Evolutionary conservation across 2,888 invertebrate genomes (phyloP), one percentile per base, ranked within the genome.

Genomic region (Oscheius onirici): DNA sequence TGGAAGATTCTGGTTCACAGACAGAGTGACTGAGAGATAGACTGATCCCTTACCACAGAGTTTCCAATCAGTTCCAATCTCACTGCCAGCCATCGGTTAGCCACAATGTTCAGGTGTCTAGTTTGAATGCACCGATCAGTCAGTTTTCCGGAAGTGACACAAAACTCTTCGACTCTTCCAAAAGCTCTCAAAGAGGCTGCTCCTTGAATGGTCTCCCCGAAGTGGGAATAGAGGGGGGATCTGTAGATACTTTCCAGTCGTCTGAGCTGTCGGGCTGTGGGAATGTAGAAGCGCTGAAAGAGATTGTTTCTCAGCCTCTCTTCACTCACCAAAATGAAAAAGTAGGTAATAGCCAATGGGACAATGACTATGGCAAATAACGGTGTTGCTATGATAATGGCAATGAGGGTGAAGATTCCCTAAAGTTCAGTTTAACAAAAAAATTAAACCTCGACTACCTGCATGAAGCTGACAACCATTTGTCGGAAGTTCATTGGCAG

Each of bases 51-150:
- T 8, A 97, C 95, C 81, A 97, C 94, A 75, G 93, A 90, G 90
- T 96, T 97, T 79, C 97, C 97, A 71, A 97, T 93, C 92, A 95
- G 94, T 90, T 99, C 97, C 74, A 99, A 90, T 41, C 97, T 91
- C 40, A 97, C 91, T 1, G 95, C 95, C 81, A 99, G 90, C 97
- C 97, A 97, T 13, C 86, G 76, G 72, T 87, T 87, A 10, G 86
- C 70, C 10, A 84, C 79, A 13, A 83, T 69, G 69, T 73, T 85
- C 54, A 78, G 74, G 55, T 86, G 83, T n/a, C 76, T 73, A 61
- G 77, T 80, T 3, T 75, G 58, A 51, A 80, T 79, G 54, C 79
- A 80, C 0, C 71, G 68, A 52, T 82, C 81, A 1, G 54, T 54
- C 24, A 68, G 17, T 10, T 17, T 17, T 8, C 49, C 63, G n/a